These are phyloP conservation scores for Prosopocoilus inquinatus DNA, from an alignment of 2,888 invertebrate species.

Conservation along the genomic window DNA sequence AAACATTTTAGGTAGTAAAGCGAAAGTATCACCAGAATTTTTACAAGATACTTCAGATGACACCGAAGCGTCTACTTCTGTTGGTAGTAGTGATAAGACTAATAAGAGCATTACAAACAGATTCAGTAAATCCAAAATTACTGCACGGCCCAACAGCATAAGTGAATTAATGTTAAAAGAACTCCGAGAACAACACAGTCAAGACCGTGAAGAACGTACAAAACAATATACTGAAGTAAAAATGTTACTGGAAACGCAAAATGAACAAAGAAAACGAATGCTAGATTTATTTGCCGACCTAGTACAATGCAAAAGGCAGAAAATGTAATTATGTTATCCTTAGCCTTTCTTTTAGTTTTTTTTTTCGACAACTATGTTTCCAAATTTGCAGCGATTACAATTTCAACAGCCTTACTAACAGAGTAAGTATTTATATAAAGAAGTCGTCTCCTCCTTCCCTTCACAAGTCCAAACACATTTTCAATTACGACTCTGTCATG, in stretches of 20 bases:
- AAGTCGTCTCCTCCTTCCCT: conserved; percentile 8
- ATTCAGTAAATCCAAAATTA: no score
- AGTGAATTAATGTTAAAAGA: no score
- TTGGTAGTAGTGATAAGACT: no score
- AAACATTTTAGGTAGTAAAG: no score
- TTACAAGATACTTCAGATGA: no score
- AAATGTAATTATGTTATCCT: not conserved
- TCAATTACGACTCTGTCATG: conserved; percentile 4
- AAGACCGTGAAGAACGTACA: no score
- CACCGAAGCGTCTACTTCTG: no score
- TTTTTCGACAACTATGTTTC: not conserved
- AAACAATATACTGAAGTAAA: no score
- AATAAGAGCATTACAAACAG: no score
- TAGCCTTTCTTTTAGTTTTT: not conserved
- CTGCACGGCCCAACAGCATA: no score
- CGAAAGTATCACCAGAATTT: no score
- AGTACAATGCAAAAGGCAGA: not conserved
- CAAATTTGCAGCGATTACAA: conserved; percentile 3
- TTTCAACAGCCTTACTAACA: conserved; percentile 12
- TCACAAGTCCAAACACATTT: conserved; percentile 14
- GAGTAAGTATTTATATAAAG: conserved; percentile 8
- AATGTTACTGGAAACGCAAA: not conserved
- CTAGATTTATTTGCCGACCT: not conserved
- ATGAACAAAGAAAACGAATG: conserved; percentile 1
- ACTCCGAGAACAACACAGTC: no score